Conservation (phyloP, 2,888 invertebrate genomes). For the Drosophila subquinaria region DNA sequence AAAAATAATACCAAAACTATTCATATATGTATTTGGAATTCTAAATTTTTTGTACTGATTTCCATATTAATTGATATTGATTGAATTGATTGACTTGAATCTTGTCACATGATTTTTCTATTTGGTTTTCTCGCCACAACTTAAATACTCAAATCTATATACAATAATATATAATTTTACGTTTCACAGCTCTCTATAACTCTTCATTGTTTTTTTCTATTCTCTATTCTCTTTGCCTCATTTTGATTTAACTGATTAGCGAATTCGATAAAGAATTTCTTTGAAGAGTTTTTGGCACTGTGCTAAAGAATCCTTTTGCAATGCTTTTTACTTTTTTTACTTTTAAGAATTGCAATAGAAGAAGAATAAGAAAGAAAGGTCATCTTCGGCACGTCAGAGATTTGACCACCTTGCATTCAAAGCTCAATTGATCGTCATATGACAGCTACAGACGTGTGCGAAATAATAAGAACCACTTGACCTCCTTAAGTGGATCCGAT, state of each 20-base stretch:
- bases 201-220: not conserved
- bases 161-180: constrained; percentile 3
- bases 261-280: not conserved
- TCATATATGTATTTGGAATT: constrained; percentile 25
- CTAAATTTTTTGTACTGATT: constrained; percentile 18
- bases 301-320: not conserved
- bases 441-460: no score
- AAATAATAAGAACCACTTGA: no score
- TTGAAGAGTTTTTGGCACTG: not conserved
- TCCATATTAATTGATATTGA: constrained; percentile 28
- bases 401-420: not conserved
- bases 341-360: not conserved
- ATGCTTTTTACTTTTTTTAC: not conserved
- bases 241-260: constrained; percentile 1
- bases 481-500: no score
- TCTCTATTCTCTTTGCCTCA: constrained; percentile 21
- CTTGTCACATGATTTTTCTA: constrained; percentile 9
- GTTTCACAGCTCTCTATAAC: constrained; percentile 1
- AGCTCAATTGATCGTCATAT: no score
- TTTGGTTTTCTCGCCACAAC: constrained; percentile 28
- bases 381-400: not conserved
- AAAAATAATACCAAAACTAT: constrained; percentile 1
- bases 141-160: not conserved
- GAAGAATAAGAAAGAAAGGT: not conserved
- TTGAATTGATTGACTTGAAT: constrained; percentile 45